Percentiles rank a stretch among this genome's conserved stretches.
Conservation (phyloP, 2,888 invertebrate species). For the Drosophila bunnanda region DNA sequence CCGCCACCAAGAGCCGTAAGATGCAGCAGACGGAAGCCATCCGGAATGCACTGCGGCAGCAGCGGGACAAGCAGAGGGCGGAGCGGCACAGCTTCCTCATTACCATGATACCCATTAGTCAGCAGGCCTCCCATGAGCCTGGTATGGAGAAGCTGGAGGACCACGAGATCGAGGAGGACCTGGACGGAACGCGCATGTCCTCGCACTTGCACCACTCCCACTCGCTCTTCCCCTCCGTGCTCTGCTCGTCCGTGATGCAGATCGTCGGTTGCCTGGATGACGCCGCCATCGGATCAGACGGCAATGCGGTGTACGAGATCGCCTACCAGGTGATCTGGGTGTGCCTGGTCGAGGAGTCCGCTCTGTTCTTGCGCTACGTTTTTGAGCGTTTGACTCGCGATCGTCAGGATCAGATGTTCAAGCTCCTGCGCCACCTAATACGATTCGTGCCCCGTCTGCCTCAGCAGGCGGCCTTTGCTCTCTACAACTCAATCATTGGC, state of each 20-base stretch:
- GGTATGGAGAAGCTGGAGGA: constrained; percentile 91
- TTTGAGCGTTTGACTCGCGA: constrained; percentile 97
- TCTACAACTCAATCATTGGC: constrained; percentile 99
- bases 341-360: constrained; percentile 98
- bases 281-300: constrained; percentile 96
- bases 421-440: constrained; percentile 94
- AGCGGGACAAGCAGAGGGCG: constrained; percentile 97
- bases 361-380: constrained; percentile 97
- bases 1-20: constrained; percentile 98
- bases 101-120: constrained; percentile 97
- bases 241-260: constrained; percentile 97
- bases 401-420: constrained; percentile 97
- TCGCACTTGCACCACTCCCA: constrained; percentile 96
- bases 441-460: constrained; percentile 96
- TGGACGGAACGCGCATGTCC: constrained; percentile 89
- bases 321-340: constrained; percentile 98
- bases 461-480: constrained; percentile 98
- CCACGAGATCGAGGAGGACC: constrained; percentile 92
- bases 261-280: constrained; percentile 98
- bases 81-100: constrained; percentile 98
- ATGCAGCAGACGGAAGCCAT: constrained; percentile 99
- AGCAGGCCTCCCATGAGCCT: constrained; percentile 98
- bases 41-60: constrained; percentile 96
- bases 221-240: constrained; percentile 97
- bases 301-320: constrained; percentile 98